Conservation (phyloP, 1,140 invertebrate species). For the Trypoxylus dichotomus region DNA sequence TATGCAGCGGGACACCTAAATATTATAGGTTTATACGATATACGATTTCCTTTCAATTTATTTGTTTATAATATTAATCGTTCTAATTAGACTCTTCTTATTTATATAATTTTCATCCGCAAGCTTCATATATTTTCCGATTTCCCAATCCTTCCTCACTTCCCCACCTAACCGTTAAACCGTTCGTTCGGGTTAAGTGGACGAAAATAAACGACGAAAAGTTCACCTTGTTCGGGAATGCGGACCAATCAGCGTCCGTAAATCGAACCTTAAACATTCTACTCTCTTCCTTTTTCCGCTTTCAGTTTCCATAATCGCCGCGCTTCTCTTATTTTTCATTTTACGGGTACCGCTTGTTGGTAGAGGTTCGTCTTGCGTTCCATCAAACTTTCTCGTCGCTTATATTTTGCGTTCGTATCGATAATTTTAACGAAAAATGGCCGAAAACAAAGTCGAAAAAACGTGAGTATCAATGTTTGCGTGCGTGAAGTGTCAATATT, state of each 20-base stretch:
- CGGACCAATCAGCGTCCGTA: slow-evolving; percentile 8
- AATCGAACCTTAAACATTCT: not conserved
- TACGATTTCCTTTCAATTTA: no score
- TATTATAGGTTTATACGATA: no score
- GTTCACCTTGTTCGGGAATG: slow-evolving; percentile 13
- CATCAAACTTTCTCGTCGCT: not conserved
- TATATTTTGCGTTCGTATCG: not conserved
- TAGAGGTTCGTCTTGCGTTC: slow-evolving; percentile 13
- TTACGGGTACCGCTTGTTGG: slow-evolving; percentile 10
- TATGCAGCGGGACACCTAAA: no score
- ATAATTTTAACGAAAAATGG: not conserved
- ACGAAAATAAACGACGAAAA: slow-evolving; percentile 5
- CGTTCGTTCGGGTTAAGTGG: not conserved
- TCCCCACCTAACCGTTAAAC: not conserved
- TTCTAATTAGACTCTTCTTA: not conserved
- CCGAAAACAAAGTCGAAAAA: slow-evolving; percentile 6
- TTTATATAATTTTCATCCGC: not conserved
- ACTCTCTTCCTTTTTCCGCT: slow-evolving; percentile 18
- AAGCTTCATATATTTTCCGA: not conserved
- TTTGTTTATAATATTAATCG: not conserved
- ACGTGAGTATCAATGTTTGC: slow-evolving; percentile 13
- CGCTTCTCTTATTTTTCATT: slow-evolving; percentile 14
- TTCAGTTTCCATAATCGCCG: not conserved
- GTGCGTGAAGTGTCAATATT: not conserved
- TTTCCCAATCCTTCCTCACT: not conserved